Evolutionary conservation across 1,140 invertebrate species (phyloP).

Genomic region (Drosophila funebris): DNA sequence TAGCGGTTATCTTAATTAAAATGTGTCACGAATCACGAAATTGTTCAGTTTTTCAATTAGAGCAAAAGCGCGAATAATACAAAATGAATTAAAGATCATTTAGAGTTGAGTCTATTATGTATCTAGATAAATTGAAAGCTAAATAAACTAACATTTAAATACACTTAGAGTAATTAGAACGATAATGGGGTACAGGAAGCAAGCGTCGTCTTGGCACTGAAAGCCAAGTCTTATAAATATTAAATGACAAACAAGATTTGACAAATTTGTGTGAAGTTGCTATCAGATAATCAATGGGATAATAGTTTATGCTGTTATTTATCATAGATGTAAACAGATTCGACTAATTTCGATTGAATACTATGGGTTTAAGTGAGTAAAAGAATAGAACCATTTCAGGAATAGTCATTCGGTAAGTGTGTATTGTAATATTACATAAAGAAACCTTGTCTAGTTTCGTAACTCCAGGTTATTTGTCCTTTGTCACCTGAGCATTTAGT

Average conservation of each 20-base stretch:
- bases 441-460: background rate
- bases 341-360: conserved; percentile 16
- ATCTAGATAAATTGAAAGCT: conserved; percentile 40
- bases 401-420: background rate
- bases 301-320: background rate
- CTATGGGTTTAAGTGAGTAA: conserved; percentile 5
- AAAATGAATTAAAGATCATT: conserved; percentile 56
- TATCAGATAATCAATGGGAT: conserved; percentile 3
- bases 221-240: conserved; percentile 12
- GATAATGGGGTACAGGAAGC: conserved; percentile 25
- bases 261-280: background rate
- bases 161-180: conserved; percentile 20
- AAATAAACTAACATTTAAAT: conserved; percentile 34
- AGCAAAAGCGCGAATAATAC: conserved; percentile 40
- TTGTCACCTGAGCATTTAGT: conserved; percentile 13
- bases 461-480: background rate
- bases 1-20: conserved; percentile 61
- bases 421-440: background rate
- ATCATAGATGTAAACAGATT: conserved; percentile 2
- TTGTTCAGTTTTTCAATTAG: conserved; percentile 33
- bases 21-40: background rate
- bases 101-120: conserved; percentile 56
- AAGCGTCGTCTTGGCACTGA: conserved; percentile 10
- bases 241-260: background rate
- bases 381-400: background rate